Evolutionary conservation across 2,113 vertebrate genomes (phyloP).

Genomic region (Psammodynastes pulverulentus): DNA sequence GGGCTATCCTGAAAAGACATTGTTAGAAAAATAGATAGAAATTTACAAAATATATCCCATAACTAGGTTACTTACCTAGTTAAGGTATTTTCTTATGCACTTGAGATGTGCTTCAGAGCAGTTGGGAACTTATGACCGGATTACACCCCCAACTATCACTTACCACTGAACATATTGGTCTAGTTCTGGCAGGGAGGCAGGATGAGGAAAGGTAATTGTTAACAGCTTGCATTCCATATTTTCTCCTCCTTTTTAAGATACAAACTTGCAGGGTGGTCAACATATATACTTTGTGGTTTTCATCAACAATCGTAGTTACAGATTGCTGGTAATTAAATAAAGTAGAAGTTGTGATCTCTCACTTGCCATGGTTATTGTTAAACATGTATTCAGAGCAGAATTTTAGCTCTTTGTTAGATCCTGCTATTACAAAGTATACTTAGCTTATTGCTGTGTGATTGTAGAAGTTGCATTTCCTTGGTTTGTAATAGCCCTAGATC

Average conservation of each 20-base stretch:
- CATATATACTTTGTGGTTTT: not conserved
- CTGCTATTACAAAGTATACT: not conserved
- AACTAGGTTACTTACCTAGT: not conserved
- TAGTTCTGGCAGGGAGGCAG: not conserved
- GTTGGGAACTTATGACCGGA: not conserved
- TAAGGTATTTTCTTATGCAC: not conserved
- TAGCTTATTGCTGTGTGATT: not conserved
- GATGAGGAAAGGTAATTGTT: not conserved
- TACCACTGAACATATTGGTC: not conserved
- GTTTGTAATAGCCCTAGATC: not conserved
- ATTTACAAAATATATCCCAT: not conserved
- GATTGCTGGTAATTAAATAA: not conserved
- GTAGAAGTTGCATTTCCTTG: not conserved
- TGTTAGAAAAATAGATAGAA: not conserved
- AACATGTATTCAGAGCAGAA: not conserved
- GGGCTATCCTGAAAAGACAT: not conserved
- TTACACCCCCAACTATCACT: not conserved
- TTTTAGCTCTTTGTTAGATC: not conserved
- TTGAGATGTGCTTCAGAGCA: not conserved
- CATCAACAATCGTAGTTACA: not conserved
- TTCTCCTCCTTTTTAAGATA: not conserved
- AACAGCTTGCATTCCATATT: not conserved
- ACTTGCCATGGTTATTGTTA: not conserved
- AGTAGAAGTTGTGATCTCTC: not conserved
- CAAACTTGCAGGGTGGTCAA: not conserved